A percentile compares a stretch with the other conserved stretches of the same genome.
phyloP scores from a whole-genome alignment of 2,888 invertebrate species.

The Drosophila nr. perissopoda region DNA sequence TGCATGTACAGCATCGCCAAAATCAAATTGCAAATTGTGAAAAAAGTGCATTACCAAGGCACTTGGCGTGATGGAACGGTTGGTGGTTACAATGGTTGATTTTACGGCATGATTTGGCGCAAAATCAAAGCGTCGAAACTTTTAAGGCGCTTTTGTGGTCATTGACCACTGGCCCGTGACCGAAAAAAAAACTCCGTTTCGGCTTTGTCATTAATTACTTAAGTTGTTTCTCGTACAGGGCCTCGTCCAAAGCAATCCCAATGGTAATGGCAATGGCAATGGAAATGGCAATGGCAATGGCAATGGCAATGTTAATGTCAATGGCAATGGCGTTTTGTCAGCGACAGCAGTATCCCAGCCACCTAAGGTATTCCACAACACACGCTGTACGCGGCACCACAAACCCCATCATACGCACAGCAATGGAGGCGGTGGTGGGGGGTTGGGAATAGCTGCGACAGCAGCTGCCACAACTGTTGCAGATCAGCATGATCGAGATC shows the following conservation, averaged over 20 bases:
- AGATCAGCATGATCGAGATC: conserved; percentile 41
- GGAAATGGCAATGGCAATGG: conserved; percentile 53
- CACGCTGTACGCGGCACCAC: conserved; percentile 83
- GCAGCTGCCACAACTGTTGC: not conserved
- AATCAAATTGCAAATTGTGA: not conserved
- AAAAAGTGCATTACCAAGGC: conserved; percentile 55
- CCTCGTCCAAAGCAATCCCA: conserved; percentile 75
- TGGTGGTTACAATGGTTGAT: conserved; percentile 70
- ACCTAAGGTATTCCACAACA: conserved; percentile 83
- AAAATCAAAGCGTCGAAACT: conserved; percentile 57
- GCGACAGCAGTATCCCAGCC: conserved; percentile 51
- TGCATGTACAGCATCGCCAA: conserved; percentile 38
- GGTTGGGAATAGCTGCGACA: not conserved
- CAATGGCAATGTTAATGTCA: conserved; percentile 44
- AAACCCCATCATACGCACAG: conserved; percentile 79
- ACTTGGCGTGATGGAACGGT: conserved; percentile 44
- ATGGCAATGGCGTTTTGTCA: conserved; percentile 52
- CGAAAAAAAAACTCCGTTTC: conserved; percentile 28
- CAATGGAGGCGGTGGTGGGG: conserved; percentile 34
- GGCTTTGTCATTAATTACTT: conserved; percentile 52
- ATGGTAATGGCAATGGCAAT: conserved; percentile 42
- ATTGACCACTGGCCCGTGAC: conserved; percentile 52
- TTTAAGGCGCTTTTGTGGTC: conserved; percentile 74
- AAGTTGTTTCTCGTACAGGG: conserved; percentile 49
- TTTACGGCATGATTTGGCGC: conserved; percentile 78